phyloP scores from a whole-genome alignment of 2,888 invertebrate species.

The Diaphora mendica region DNA sequence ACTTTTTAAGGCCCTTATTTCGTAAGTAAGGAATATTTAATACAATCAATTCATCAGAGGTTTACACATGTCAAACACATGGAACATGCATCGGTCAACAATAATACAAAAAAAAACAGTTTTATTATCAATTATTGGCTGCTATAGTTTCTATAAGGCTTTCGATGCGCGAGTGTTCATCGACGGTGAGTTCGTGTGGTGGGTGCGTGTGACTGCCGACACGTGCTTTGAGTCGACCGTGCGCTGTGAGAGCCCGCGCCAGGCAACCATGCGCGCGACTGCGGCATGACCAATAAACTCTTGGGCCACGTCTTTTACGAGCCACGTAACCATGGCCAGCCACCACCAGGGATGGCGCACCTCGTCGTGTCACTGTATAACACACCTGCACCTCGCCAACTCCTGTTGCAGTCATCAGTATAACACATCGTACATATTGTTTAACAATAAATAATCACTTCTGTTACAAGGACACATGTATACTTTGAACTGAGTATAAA shows the following conservation, averaged over 20 bases:
- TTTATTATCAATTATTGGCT: conserved; percentile 30
- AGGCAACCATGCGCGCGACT: conserved; percentile 69
- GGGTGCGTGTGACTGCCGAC: conserved; percentile 67
- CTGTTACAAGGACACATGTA: background rate
- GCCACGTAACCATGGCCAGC: conserved; percentile 75
- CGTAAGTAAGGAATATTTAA: background rate
- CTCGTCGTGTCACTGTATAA: conserved; percentile 79
- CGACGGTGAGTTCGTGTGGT: conserved; percentile 56
- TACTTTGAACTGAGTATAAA: background rate
- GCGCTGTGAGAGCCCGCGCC: conserved; percentile 74
- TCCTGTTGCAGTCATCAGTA: conserved; percentile 53
- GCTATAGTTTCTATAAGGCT: conserved; percentile 78
- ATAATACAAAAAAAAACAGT: background rate
- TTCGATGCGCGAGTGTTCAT: conserved; percentile 72
- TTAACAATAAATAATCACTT: background rate
- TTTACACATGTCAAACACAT: background rate
- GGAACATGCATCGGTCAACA: conserved; percentile 5
- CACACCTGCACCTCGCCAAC: conserved; percentile 60
- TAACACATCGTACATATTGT: conserved; percentile 17
- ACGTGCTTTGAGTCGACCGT: conserved; percentile 68
- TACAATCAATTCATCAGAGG: background rate
- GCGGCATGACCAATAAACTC: conserved; percentile 81
- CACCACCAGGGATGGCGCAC: conserved; percentile 76
- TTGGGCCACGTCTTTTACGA: conserved; percentile 76
- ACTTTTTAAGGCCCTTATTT: background rate